Evolutionary conservation across 2,113 vertebrate genomes (phyloP), one percentile per base, ranked within the genome.

Genomic region (Desmodus rotundus): DNA sequence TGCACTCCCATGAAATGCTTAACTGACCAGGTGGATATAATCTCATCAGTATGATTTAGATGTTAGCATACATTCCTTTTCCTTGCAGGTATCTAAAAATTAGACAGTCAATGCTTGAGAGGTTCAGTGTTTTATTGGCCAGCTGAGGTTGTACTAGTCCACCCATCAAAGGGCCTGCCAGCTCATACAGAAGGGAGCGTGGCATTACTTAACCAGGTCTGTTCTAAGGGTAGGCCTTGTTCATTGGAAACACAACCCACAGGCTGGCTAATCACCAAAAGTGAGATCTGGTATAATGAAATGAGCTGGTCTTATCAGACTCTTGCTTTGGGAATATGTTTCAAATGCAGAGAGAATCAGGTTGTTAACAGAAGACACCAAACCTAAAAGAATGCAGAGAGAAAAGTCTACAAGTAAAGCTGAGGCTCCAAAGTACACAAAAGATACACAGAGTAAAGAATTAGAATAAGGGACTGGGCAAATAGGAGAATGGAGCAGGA

Each of bases 341-440:
- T 87, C 28, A 73, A 78, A 78, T 4, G 63, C 54, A 65, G 24
- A 91, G 58, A 78, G 38, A 58, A 52, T 15, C 36, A 61, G 54
- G 31, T 15, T 68, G 33, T 56, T 65, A 87, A 2, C 10, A 91
- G 50, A 80, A 91, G 50, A 80, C 28, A 68, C 4, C 33, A 41
- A 41, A 92, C 74, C 28, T 93, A 54, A 80, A 92, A 61, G 16
- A n/a, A 80, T 20, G n/a, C 26, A n/a, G 33, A 91, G 17, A 70
- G 26, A 24, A 47, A 45, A 90, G 73, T n/a, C 9, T 9, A 12
- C 36, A 78, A 47, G 43, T 61, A 38, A 81, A 47, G 56, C 36
- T 73, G 70, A 70, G 33, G n/a, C 17, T 81, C 19, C 16, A 12
- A 86, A 31, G 13, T 2, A 43, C 63, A 80, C 6, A 65, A 19